Evolutionary conservation across 2,113 vertebrate species (phyloP), one percentile per base, ranked within the genome.

Genomic region (Pteronura brasiliensis): DNA sequence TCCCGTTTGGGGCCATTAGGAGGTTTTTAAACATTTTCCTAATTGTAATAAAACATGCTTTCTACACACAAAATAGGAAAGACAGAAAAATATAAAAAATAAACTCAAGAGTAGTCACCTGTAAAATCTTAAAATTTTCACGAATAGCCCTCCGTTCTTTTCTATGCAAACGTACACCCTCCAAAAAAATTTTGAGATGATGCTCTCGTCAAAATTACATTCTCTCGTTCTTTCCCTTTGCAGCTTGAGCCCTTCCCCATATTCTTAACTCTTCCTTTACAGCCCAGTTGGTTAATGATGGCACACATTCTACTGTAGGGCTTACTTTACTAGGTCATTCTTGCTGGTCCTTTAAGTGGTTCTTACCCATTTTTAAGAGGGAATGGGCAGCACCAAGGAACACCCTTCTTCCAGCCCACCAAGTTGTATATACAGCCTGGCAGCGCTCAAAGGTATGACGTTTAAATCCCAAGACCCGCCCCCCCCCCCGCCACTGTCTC

Each of bases 11-110:
- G 85, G 72, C 67, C 74, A 57, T 31, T 44, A 79, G 44, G 74
- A 90, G 27, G 67, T 63, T 77, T 95, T 93, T 13, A 97, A 95
- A 36, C 90, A 81, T 59, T 55, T 98, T 88, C 81, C 89, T 89
- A 77, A 47, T 61, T 79, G 42, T 91, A 85, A 52, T 47, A 67
- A 95, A 31, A 63, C 6, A 69, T 71, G 63, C 12, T 57, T 97
- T 93, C 95, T 77, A 92, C 17, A 47, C 21, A 93, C 84, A 93
- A 93, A 90, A 77, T 93, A 21, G 31, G 31, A 95, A 94, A 92
- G 57, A 85, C 20, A 61, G 81, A 80, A 72, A 96, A 91, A 13
- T 47, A 74, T 90, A 69, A 71, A 90, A 67, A 90, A 77, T 34
- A 65, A 44, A 84, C 36, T 76, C 47, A 82, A 49, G 63, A 80